Evolutionary conservation across 2,888 invertebrate genomes (phyloP), one percentile per base, ranked within the genome.

Genomic region (Allygus modestus): DNA sequence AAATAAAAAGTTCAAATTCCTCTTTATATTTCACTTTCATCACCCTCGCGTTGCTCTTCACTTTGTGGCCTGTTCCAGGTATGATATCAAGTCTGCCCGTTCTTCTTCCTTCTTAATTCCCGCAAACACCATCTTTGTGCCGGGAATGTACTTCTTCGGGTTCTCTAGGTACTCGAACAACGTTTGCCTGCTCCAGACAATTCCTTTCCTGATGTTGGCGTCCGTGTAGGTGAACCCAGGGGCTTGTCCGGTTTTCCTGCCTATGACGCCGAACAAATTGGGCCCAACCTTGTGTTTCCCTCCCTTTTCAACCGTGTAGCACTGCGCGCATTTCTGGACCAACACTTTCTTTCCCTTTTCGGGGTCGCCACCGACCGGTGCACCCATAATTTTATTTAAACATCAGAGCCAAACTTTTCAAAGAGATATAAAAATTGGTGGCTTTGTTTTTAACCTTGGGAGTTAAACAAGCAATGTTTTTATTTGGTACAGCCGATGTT

Each of bases 121-220:
- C 37, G 37, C 5, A 9, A 99, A 99, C 90, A 99, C 96, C 99
- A 99, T 99, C 91, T 99, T 99, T 87, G 99, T 99, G 88, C 99
- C 99, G 85, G 99, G 99, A 93, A 99, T 99, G 92, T 97, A 99
- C 92, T 99, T 99, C 93, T 99, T 99, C 86, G 99, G 99, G 91
- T 99, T 99, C 91, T 98, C 97, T 89, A 99, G 93, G 92, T 99
- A 99, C 89, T 95, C 96, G 89, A 97, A 98, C 15, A 99, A 93
- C 0, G 99, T 99, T 86, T 98, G 98, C 86, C 95, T 95, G 89
- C 92, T 94, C 99, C 99, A 99, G 88, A 96, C 96, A 90, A 99
- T 98, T 88, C 97, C 99, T 94, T 99, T 99, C 87, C 94, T 93
- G 92, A 97, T 97, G 92, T 99, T 99, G 88, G 98, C 98, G 89